Evolutionary conservation across 2,797 vertebrate species (phyloP), one percentile per base, ranked within the genome.

Genomic region (Gymnopithys bicolor): DNA sequence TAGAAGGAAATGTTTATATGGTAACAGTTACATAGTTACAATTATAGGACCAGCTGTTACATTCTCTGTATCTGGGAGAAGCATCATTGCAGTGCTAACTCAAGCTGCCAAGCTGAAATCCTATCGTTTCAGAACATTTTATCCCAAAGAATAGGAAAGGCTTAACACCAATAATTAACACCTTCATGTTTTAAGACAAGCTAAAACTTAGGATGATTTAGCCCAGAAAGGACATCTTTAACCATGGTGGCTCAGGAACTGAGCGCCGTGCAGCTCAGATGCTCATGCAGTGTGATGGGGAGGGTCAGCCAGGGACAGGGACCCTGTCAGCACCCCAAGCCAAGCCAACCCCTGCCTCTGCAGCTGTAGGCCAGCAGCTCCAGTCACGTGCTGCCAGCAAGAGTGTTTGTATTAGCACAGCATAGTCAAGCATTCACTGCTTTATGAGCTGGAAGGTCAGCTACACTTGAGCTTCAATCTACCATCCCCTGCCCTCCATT

Each of bases 361-460:
- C 58, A 78, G 87, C 55, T 10, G 1, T 30, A 9, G 0, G 2
- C 43, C 85, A 52, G 73, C 58, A 84, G 39, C 63, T 94, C 80
- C 0, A 1, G 39, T 45, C 43, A 5, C 19, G 48, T 82, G 85
- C 77, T 84, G 62, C 70, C 83, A 76, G 86, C 55, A 79, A 37
- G 53, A 67, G 48, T 58, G 70, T 51, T 95, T 84, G 77, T 79
- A 77, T 83, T 87, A 84, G 52, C 60, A 33, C 75, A 53, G 78
- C 53, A 51, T 3, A 89, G 68, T 64, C 82, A 84, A 80, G 84
- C 83, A 86, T 89, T 87, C 6, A 7, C 84, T 94, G 84, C 81
- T 95, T 96, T 96, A 95, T 85, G 94, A 95, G 87, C 94, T 93
- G 78, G 82, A 90, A 93, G 94, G 93, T 96, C 95, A 95, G 84